Base-by-base conservation (phyloP, 2,797 vertebrate genomes). In the Loris lydekkerianus region DNA sequence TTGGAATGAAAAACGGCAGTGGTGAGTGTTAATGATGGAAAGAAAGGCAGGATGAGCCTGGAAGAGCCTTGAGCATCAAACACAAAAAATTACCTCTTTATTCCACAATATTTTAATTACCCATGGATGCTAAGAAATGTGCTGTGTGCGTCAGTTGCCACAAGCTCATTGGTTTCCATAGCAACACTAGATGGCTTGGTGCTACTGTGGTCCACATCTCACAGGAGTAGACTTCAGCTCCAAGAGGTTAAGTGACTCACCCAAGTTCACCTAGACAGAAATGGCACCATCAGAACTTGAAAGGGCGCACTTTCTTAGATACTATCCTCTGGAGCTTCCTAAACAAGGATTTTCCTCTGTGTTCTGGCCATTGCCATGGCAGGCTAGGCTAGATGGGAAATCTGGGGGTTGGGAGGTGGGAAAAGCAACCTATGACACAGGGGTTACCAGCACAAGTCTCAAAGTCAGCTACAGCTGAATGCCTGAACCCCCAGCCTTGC, bases 311-410 rank as follows among this genome's bases (percentile, higher is more conserved):
- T 65, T 29, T n/a, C 58, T 75, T 4, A n/a, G 11, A 27, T 13
- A 21, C 34, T 18, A 4, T 23, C 31, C 43, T 65, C 78, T 21
- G 9, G 72, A 21, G 31, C 25, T 67, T 80, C 49, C 20, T 3
- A 21, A n/a, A 29, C 18, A 31, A 73, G 29, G 60, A 23, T 29
- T 20, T 4, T 61, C 10, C 3, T n/a, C 49, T 29, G 43, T 31
- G 43, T 2, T 1, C 10, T 15, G 46, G 72, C 58, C 46, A 31
- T 14, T 1, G 6, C 21, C 15, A 1, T 0, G 2, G 21, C 3
- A 5, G 29, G 5, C 60, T 29, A 23, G 18, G n/a, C 40, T 21
- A 3, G 8, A 11, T 17, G 20, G 25, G 34, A 21, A 17, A 0
- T 9, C 15, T 67, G 65, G 65, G 31, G 31, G 25, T 67, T n/a